Base-by-base conservation (phyloP, 2,797 vertebrate genomes). In the Leuciscus waleckii region DNA sequence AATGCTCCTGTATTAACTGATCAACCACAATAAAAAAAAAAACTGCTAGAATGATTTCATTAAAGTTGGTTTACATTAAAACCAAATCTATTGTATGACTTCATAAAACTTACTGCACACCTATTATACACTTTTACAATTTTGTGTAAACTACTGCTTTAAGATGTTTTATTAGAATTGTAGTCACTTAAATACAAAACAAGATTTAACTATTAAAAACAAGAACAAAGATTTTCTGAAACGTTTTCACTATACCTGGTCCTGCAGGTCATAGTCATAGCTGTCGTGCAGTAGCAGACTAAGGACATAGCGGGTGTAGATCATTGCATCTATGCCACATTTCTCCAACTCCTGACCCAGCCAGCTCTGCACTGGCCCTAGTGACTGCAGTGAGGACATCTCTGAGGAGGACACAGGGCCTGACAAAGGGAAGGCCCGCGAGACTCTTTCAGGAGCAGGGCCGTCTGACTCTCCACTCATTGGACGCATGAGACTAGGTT, bases 271-370 rank as follows among this genome's bases (percentile, higher is more conserved):
- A 82, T 98, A 98, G 95, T 99, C 98, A 75, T 97, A 99, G 94
- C 96, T 98, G 95, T 99, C 98, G 51, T 99, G 98, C 94, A 99
- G 96, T 93, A 99, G 97, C 91, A 99, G 97, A 94, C 98, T 99
- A 93, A 99, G 97, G 93, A 99, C 97, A 74, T 99, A 99, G 92
- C 98, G 97, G 90, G 98, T 99, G 93, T 99, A 99, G 93, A 99
- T 97, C 97, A 99, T 96, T 93, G 98, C 98, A 93, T 99, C 98
- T 77, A 99, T 99, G 95, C 98, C 98, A 94, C 98, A 99, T 94
- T 99, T 99, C 96, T 99, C 98, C 87, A 99, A 96, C 97, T 99
- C 98, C 94, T 99, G 98, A 92, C 98, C 98, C 91, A 99, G 97
- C 98, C 98, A 99, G 96, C 97, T 99, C 95, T 99, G 98, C 92